A percentile compares a stretch with the other conserved stretches of the same genome.
Evolutionary conservation across 1,140 invertebrate genomes (phyloP).

Genomic region (Drosophila mayri): DNA sequence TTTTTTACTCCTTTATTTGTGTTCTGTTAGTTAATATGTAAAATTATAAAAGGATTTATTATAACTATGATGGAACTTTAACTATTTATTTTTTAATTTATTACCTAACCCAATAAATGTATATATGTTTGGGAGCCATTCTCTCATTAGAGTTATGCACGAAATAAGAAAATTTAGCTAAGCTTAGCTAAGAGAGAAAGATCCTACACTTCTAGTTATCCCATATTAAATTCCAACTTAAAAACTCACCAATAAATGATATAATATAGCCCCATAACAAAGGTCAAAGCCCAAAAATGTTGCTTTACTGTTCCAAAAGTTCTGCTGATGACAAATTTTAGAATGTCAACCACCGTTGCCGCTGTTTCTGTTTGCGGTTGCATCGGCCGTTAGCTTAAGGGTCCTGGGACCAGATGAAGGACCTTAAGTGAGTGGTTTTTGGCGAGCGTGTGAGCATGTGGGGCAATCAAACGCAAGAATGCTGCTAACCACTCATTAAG

Average conservation of each 20-base stretch:
- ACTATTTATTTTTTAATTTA: no score
- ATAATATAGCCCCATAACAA: no score
- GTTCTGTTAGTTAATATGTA: neutral
- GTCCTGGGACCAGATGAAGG: neutral
- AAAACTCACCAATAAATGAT: no score
- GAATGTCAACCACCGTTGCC: neutral
- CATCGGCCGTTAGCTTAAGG: slow-evolving; percentile 5
- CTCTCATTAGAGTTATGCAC: no score
- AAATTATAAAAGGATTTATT: neutral
- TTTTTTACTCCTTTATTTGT: neutral
- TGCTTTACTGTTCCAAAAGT: neutral
- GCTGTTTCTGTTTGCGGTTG: slow-evolving; percentile 31
- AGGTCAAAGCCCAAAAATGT: no score
- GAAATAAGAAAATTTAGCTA: no score
- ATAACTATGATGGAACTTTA: no score
- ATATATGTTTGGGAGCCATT: no score
- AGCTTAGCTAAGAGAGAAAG: no score
- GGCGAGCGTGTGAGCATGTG: slow-evolving; percentile 15
- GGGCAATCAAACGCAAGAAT: slow-evolving; percentile 47
- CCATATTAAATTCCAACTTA: no score
- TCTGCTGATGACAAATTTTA: slow-evolving; percentile 8
- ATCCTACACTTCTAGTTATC: no score
- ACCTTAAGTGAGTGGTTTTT: slow-evolving; percentile 22
- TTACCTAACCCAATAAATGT: neutral
- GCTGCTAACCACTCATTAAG: slow-evolving; percentile 64